Conservation (phyloP, 2,797 vertebrate species). For the Sebastes nivosus region DNA sequence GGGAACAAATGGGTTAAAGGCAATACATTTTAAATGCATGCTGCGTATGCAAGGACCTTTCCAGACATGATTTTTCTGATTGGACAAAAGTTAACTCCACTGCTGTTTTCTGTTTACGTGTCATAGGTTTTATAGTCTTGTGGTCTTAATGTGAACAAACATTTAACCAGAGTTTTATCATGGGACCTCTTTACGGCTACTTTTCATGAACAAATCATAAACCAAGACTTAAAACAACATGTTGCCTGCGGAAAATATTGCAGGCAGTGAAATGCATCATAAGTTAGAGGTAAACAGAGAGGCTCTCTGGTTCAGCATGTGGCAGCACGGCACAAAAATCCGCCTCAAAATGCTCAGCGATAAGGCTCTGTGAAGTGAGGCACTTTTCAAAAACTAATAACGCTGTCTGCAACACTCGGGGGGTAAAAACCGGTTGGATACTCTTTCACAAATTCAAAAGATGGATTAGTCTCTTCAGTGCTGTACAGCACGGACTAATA, state of each 20-base stretch:
- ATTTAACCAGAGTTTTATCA: neutral
- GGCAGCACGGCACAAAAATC: neutral
- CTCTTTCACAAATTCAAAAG: constrained; percentile 42
- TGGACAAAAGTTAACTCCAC: neutral
- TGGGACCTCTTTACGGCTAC: neutral
- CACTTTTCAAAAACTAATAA: constrained; percentile 52
- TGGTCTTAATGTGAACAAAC: constrained; percentile 1
- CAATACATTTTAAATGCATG: neutral
- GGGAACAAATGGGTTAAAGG: too few species aligned
- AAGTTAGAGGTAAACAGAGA: constrained; percentile 7
- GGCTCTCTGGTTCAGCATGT: neutral
- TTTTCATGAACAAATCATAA: constrained; percentile 13
- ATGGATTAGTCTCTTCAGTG: constrained; percentile 35
- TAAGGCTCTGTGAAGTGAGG: constrained; percentile 12
- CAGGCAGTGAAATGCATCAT: constrained; percentile 16
- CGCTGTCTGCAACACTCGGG: constrained; percentile 24
- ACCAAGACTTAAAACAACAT: constrained; percentile 11
- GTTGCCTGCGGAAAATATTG: constrained; percentile 4
- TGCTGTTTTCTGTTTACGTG: neutral
- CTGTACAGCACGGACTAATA: constrained; percentile 13
- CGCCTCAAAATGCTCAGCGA: neutral
- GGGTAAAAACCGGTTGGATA: neutral
- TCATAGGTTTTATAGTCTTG: neutral
- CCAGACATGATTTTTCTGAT: neutral
- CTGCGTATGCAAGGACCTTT: neutral